Evolutionary conservation across 1,140 invertebrate genomes (phyloP).

Genomic region (Lithobius niger): DNA sequence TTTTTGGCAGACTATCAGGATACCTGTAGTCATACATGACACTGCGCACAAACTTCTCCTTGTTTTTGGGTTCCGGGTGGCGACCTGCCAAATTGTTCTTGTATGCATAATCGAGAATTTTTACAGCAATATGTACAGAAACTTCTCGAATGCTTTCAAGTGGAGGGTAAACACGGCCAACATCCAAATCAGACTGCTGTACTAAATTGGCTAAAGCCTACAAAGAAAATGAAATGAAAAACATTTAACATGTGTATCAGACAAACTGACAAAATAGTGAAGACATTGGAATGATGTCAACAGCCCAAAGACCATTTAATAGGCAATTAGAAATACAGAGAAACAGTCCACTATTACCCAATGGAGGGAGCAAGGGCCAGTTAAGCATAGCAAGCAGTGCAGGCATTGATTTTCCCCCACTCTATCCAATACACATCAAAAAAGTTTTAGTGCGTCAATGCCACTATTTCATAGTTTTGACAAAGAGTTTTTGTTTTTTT

Average conservation of each 20-base stretch:
- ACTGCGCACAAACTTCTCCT: conserved; percentile 34
- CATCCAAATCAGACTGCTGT: conserved; percentile 58
- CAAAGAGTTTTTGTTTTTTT: no score
- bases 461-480: no score
- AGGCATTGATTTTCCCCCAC: no score
- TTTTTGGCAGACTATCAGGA: conserved; percentile 34
- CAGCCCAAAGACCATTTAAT: no score
- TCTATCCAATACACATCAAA: no score
- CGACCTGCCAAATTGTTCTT: conserved; percentile 38
- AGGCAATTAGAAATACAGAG: no score
- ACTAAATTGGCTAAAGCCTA: conserved; percentile 72
- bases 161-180: conserved; percentile 90
- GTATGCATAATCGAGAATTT: conserved; percentile 79
- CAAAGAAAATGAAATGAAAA: neutral
- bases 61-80: conserved; percentile 41
- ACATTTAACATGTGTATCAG: neutral
- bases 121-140: conserved; percentile 72
- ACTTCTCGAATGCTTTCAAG: conserved; percentile 73
- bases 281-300: no score
- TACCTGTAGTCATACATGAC: conserved; percentile 40
- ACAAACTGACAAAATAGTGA: neutral
- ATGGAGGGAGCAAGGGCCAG: no score
- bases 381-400: no score
- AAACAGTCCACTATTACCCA: no score
- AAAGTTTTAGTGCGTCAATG: no score